Conservation (phyloP, 1,140 invertebrate species). For the Drosophila nasuta region DNA sequence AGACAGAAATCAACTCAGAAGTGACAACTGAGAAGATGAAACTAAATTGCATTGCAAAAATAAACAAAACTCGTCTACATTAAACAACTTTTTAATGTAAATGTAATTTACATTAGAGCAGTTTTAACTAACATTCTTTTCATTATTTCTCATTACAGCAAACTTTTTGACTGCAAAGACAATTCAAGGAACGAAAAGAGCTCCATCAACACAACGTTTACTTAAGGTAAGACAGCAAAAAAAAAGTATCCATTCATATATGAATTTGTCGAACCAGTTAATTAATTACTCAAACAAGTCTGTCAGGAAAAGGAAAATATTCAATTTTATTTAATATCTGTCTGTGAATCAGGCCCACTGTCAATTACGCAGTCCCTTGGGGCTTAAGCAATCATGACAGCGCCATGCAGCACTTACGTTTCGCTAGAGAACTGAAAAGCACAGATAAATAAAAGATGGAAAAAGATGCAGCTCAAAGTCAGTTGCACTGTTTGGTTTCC, state of each 20-base stretch:
- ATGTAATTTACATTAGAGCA: neutral
- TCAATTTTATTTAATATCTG: neutral
- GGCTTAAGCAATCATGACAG: conserved; percentile 29
- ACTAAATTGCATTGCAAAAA: neutral
- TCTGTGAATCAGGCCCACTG: neutral
- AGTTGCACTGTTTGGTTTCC: conserved; percentile 62
- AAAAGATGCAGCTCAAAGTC: conserved; percentile 58
- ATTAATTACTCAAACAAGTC: neutral
- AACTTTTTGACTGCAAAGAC: neutral
- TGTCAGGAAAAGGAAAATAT: neutral
- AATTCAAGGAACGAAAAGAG: neutral
- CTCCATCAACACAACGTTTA: neutral
- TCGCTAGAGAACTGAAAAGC: neutral
- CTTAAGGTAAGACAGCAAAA: neutral
- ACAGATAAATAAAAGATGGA: conserved; percentile 14
- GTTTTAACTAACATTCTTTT: neutral
- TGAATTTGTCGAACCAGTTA: neutral
- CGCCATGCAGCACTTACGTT: neutral
- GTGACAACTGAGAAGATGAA: neutral
- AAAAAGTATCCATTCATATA: too few species aligned
- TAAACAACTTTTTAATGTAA: neutral
- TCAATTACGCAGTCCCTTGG: conserved; percentile 20
- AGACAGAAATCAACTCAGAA: conserved; percentile 9
- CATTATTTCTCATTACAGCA: neutral
- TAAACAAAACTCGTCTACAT: neutral